phyloP scores from a whole-genome alignment of 2,797 vertebrate genomes.

The Etheostoma nigrum region DNA sequence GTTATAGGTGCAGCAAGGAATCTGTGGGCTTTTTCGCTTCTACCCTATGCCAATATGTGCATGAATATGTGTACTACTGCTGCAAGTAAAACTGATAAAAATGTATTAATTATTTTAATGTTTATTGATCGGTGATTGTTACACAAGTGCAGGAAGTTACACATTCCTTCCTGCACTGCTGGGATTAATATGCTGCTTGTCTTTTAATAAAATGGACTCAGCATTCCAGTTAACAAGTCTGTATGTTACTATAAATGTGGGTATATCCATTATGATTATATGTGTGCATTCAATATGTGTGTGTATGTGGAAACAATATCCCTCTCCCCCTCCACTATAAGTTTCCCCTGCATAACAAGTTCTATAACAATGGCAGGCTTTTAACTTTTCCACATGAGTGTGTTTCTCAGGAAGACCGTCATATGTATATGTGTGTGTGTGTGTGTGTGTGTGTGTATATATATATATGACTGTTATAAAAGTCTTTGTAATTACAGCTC shows the following conservation, averaged over 20 bases:
- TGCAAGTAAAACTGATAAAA: neutral
- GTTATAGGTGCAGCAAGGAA: constrained; percentile 7
- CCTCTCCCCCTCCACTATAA: neutral
- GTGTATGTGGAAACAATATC: constrained; percentile 16
- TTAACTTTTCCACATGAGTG: constrained; percentile 74
- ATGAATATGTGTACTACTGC: neutral
- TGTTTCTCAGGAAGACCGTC: constrained; percentile 72
- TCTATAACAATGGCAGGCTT: constrained; percentile 57
- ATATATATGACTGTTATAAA: constrained; percentile 13
- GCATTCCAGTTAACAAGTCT: neutral
- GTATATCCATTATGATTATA: constrained; percentile 6
- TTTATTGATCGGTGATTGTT: constrained; percentile 4
- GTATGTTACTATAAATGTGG: neutral
- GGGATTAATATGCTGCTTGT: neutral
- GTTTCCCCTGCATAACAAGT: constrained; percentile 42
- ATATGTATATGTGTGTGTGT: too few species aligned
- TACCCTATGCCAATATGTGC: neutral
- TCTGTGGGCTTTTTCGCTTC: constrained; percentile 7
- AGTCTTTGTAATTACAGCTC: constrained; percentile 81
- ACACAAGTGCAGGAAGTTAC: neutral
- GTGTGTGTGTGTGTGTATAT: too few species aligned
- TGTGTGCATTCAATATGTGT: constrained; percentile 8
- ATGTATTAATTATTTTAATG: neutral
- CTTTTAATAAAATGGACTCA: neutral
- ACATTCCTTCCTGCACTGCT: neutral